Evolutionary conservation across 1,140 invertebrate genomes (phyloP).

Genomic region (Choristoneura fumiferana): DNA sequence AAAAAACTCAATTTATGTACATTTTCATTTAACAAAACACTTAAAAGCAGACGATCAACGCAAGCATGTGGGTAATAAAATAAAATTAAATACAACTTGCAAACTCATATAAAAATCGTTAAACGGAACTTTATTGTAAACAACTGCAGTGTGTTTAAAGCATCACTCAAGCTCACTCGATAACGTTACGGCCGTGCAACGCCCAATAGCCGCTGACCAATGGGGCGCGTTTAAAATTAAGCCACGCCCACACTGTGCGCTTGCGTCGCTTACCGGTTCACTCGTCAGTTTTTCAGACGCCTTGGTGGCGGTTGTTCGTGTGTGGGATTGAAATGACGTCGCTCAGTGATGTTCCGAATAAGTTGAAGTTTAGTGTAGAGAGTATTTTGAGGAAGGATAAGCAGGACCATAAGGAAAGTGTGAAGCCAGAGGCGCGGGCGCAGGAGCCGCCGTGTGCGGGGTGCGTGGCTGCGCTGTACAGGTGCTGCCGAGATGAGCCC

Average conservation of each 20-base stretch:
- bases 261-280: constrained; percentile 40
- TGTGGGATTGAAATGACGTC: constrained; percentile 56
- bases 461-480: constrained; percentile 65
- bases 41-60: constrained; percentile 39
- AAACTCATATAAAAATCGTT: constrained; percentile 75
- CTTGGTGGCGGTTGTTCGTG: constrained; percentile 35
- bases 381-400: constrained; percentile 61
- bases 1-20: too few species aligned
- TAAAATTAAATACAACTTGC: constrained; percentile 69
- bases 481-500: constrained; percentile 67
- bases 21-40: background rate
- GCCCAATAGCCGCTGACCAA: constrained; percentile 49
- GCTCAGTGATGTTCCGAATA: constrained; percentile 55
- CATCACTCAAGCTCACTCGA: constrained; percentile 63
- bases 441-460: constrained; percentile 64
- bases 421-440: constrained; percentile 34
- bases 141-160: constrained; percentile 65
- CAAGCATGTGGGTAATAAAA: constrained; percentile 58
- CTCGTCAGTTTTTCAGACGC: constrained; percentile 61
- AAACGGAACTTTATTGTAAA: constrained; percentile 72
- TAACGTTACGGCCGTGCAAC: constrained; percentile 41
- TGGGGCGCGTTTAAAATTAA: constrained; percentile 31
- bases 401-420: constrained; percentile 25
- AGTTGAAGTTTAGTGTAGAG: constrained; percentile 73
- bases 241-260: constrained; percentile 63